Percentiles rank a stretch among this genome's conserved stretches.
These are phyloP conservation scores for Odontesthes bonariensis DNA, from an alignment of 2,113 vertebrate species.

Conservation along the genomic window DNA sequence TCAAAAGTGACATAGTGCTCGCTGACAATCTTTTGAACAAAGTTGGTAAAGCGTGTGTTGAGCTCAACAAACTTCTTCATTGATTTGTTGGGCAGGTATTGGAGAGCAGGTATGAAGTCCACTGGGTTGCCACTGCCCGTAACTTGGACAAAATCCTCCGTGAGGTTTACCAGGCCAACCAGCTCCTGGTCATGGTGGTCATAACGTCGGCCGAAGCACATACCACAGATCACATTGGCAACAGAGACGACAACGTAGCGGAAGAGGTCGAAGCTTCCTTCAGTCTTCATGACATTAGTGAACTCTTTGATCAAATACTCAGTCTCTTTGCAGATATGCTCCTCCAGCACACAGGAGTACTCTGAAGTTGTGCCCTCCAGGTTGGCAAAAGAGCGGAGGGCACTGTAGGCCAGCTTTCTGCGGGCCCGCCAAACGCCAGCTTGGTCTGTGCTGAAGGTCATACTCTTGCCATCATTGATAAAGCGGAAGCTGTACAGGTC, in stretches of 20 bases:
- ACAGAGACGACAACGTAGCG: conserved; percentile 88
- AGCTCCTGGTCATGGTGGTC: conserved; percentile 86
- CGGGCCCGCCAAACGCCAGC: conserved; percentile 81
- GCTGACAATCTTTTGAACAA: conserved; percentile 82
- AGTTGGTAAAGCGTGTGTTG: conserved; percentile 78
- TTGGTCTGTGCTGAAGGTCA: conserved; percentile 83
- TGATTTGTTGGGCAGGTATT: conserved; percentile 81
- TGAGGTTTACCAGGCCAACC: conserved; percentile 81
- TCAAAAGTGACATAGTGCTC: conserved; percentile 87
- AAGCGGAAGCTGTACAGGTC: conserved; percentile 83
- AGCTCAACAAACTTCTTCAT: conserved; percentile 83
- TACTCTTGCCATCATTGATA: conserved; percentile 79
- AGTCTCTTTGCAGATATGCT: conserved; percentile 86
- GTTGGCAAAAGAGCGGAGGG: conserved; percentile 82
- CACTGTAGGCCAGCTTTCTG: conserved; percentile 83
- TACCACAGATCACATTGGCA: conserved; percentile 90
- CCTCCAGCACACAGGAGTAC: conserved; percentile 82
- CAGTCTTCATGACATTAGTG: conserved; percentile 70
- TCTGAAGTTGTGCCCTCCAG: conserved; percentile 60
- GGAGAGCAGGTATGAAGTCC: conserved; percentile 91
- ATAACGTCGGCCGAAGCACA: conserved; percentile 89
- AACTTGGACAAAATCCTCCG: conserved; percentile 81
- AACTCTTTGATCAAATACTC: conserved; percentile 80
- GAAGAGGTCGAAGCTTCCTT: conserved; percentile 86
- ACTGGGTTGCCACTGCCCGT: conserved; percentile 81